phyloP scores from a whole-genome alignment of 2,113 vertebrate genomes.

The Nerophis ophidion region DNA sequence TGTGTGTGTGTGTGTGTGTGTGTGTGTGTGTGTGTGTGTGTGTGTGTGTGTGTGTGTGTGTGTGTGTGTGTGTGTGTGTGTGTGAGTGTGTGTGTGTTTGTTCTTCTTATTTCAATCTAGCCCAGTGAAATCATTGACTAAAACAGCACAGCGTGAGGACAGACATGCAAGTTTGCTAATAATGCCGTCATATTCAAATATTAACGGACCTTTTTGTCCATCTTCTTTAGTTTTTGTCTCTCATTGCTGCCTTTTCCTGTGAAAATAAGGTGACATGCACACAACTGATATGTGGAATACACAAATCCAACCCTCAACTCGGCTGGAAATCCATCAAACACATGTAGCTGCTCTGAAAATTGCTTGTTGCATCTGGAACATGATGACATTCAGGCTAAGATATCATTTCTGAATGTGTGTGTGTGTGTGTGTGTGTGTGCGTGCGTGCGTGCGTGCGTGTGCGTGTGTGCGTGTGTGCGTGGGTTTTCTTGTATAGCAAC shows the following conservation, averaged over 20 bases:
- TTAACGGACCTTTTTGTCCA: constrained; percentile 6
- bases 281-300: neutral
- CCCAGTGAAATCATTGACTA: constrained; percentile 11
- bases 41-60: constrained; percentile 9
- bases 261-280: constrained; percentile 2
- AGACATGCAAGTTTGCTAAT: neutral
- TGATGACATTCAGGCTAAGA: constrained; percentile 21
- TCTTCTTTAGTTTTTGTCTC: neutral
- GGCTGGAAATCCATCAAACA: constrained; percentile 31
- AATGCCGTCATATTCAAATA: too few relatives aligned
- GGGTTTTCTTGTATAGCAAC: too few relatives aligned
- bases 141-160: constrained; percentile 8
- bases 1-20: neutral
- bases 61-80: constrained; percentile 12
- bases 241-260: neutral
- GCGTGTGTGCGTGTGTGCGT: too few relatives aligned
- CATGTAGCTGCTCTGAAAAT: constrained; percentile 15
- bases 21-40: constrained; percentile 7
- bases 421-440: constrained; percentile 1
- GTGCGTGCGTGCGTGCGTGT: constrained; percentile 3
- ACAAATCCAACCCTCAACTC: neutral
- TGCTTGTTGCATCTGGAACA: constrained; percentile 23
- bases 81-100: too few relatives aligned
- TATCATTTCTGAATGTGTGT: constrained; percentile 7
- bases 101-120: constrained; percentile 7